A percentile compares a stretch with the other conserved stretches of the same genome.
Conservation (phyloP, 2,797 vertebrate species). For the Enteromius anoplus region DNA sequence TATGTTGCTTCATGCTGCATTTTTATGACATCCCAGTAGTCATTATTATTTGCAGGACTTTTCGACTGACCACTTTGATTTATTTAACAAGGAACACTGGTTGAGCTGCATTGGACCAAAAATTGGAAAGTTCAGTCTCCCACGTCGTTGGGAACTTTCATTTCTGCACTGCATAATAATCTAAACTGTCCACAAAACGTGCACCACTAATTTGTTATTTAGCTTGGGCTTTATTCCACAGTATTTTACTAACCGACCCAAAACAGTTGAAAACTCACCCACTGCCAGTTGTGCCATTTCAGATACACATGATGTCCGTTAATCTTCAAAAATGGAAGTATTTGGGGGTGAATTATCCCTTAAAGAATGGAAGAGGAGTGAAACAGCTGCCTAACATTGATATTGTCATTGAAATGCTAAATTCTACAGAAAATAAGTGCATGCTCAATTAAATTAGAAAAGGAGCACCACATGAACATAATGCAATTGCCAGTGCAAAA, state of each 20-base stretch:
- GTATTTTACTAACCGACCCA: not conserved
- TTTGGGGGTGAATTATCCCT: not conserved
- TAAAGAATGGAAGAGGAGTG: not conserved
- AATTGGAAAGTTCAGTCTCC: constrained; percentile 18
- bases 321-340: not conserved
- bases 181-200: not conserved
- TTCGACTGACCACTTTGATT: constrained; percentile 19
- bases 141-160: not conserved
- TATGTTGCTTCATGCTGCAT: constrained; percentile 7
- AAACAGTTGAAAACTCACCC: not conserved
- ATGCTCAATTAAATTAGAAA: not conserved
- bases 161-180: not conserved
- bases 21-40: constrained; percentile 22
- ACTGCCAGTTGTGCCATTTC: not conserved
- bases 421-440: not conserved
- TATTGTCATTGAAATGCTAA: not conserved
- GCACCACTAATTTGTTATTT: not conserved
- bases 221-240: not conserved
- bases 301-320: not conserved
- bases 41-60: constrained; percentile 4
- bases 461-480: not conserved
- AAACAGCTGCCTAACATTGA: not conserved
- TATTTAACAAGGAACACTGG: constrained; percentile 29
- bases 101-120: not conserved
- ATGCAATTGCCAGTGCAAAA: not conserved